Base-by-base conservation (phyloP, 2,888 invertebrate species). In the Sesia bembeciformis region DNA sequence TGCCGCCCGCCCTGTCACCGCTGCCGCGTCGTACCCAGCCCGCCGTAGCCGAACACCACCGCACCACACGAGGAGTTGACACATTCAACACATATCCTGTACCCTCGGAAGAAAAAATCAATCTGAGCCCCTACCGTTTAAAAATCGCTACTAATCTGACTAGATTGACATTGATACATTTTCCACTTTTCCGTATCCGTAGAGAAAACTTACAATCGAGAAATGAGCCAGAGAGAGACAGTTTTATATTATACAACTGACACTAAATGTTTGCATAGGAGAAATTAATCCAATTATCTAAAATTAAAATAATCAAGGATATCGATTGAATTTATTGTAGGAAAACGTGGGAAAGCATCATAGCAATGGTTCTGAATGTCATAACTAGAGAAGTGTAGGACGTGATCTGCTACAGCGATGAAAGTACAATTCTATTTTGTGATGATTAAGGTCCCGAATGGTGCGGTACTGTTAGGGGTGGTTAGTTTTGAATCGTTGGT, bases 1-100 rank as follows among this genome's bases (percentile, higher is more conserved):
- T 89, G 88, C 86, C 84, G 85, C 84, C 84, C 84, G 83, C 81
- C 82, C 84, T 77, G 69, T 76, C 73, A 66, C 62, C 68, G 69
- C 66, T 66, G 72, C 68, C 66, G 68, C 66, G 63, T 63, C 62
- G 62, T 59, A 57, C 58, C 60, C 63, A 56, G 60, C 60, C 59
- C 65, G 56, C 52, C 61, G 23, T 23, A 23, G 46, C 8, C 46
- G 46, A 8, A 46, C 23, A 2, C 23, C 23, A 23, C 23, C 23
- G 23, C 2, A 23, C 23, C 1, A 23, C 2, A 23, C 23, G 23
- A 23, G 1, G 23, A 23, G 23, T 23, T 23, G 23, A 23, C 23
- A 23, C 23, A 23, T 23, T 23, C 23, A 23, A 23, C 23, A 23
- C 23, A 23, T 23, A 23, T 23, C 23, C 23, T 23, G 23, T 23